phyloP scores from a whole-genome alignment of 2,113 vertebrate genomes.

The Macheiramphus alcinus region DNA sequence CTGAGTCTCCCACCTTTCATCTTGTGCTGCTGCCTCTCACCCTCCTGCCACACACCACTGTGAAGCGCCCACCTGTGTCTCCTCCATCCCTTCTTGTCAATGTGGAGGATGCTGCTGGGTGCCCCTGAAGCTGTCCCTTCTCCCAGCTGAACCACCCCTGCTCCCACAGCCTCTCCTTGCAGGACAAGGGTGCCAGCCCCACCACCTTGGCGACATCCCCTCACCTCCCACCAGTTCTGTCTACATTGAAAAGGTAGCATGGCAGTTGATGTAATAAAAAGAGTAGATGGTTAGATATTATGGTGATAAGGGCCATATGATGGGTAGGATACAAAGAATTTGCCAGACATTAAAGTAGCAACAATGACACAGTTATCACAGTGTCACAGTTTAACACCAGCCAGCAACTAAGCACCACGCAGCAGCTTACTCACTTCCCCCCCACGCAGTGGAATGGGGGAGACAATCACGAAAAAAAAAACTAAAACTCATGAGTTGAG shows the following conservation, averaged over 20 bases:
- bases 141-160: not conserved
- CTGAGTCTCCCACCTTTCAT: not conserved
- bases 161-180: not conserved
- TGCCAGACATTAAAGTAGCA: not conserved
- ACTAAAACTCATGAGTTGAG: too few species aligned
- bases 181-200: not conserved
- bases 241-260: not conserved
- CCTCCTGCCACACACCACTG: accelerated
- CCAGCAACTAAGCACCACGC: too few species aligned
- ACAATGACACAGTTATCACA: not conserved
- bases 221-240: not conserved
- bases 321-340: not conserved
- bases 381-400: too few species aligned
- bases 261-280: not conserved
- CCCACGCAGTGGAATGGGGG: too few species aligned
- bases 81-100: accelerated
- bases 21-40: not conserved
- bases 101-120: not conserved
- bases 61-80: accelerated
- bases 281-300: not conserved
- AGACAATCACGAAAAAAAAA: too few species aligned
- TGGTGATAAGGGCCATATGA: not conserved
- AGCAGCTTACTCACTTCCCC: too few species aligned
- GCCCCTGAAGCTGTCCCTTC: accelerated
- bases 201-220: accelerated